Conservation (phyloP, 2,113 vertebrate genomes). For the Periophthalmodon schlosseri region DNA sequence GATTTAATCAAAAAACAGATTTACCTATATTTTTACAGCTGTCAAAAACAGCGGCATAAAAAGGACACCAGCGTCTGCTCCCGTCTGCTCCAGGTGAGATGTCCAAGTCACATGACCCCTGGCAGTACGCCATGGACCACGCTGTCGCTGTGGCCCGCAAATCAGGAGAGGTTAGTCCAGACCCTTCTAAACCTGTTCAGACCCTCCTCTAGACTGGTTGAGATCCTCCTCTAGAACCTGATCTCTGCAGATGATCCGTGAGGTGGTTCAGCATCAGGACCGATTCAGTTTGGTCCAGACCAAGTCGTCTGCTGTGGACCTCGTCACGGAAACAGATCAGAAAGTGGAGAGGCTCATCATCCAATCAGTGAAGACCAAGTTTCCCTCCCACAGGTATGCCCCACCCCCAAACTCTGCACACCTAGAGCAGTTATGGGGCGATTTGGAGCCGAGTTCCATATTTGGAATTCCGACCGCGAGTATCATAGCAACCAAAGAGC, state of each 20-base stretch:
- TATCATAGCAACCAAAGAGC: too few relatives aligned
- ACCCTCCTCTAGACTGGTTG: background rate
- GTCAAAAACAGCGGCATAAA: too few relatives aligned
- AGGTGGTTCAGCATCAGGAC: conserved; percentile 83
- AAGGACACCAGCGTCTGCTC: too few relatives aligned
- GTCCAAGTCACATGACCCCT: conserved; percentile 42
- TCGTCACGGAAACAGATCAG: conserved; percentile 95
- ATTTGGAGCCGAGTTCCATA: too few relatives aligned
- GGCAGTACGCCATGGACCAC: conserved; percentile 76
- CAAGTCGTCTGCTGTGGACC: conserved; percentile 90
- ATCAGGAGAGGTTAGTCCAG: conserved; percentile 68
- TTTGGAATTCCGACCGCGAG: too few relatives aligned
- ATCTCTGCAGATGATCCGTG: conserved; percentile 80
- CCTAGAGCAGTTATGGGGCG: too few relatives aligned
- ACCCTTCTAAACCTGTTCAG: background rate
- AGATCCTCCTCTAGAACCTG: background rate
- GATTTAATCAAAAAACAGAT: too few relatives aligned
- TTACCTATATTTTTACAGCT: too few relatives aligned
- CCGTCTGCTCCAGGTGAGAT: background rate
- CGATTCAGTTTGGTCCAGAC: conserved; percentile 77
- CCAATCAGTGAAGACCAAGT: conserved; percentile 87
- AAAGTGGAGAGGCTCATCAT: conserved; percentile 94
- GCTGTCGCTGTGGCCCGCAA: conserved; percentile 67
- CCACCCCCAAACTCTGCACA: background rate
- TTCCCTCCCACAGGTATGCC: conserved; percentile 88